These are phyloP conservation scores for Allophyes oxyacanthae DNA, from an alignment of 2,888 invertebrate species.

Conservation along the genomic window DNA sequence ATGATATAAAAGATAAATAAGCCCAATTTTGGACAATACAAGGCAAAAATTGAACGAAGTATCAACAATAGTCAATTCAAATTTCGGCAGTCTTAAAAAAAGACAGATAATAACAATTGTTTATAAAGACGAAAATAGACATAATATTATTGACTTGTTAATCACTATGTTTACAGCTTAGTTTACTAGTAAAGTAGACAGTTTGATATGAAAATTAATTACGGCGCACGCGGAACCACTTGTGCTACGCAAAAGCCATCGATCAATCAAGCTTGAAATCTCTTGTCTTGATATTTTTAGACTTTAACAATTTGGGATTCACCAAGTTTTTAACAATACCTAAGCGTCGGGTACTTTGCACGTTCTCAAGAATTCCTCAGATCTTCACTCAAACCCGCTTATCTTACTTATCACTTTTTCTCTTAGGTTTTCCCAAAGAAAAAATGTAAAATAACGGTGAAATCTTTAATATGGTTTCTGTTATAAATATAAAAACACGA, in stretches of 20 bases:
- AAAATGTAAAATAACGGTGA: conserved; percentile 20
- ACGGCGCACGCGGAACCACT: neutral
- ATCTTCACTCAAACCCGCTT: too few relatives aligned
- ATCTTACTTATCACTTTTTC: too few relatives aligned
- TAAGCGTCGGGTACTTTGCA: neutral
- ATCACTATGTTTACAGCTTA: conserved; percentile 17
- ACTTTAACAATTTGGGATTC: too few relatives aligned
- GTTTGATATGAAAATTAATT: neutral
- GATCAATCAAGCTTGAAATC: neutral
- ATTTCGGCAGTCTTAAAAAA: conserved; percentile 19
- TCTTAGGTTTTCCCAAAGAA: neutral
- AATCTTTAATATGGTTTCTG: conserved; percentile 23
- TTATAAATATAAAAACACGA: conserved; percentile 28
- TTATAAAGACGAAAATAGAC: conserved; percentile 29
- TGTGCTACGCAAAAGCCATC: neutral
- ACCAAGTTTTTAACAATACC: neutral
- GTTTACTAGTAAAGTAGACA: too few relatives aligned
- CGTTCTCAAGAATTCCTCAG: neutral
- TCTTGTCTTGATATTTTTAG: neutral
- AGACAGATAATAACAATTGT: conserved; percentile 8
- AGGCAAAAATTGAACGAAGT: conserved; percentile 18
- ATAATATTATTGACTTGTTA: conserved; percentile 15
- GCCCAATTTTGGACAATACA: conserved; percentile 19
- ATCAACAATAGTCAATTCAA: conserved; percentile 32
- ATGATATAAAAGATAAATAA: conserved; percentile 19